Evolutionary conservation across 2,888 invertebrate species (phyloP), one percentile per base, ranked within the genome.

Genomic region (Caenorhabditis virilis): DNA sequence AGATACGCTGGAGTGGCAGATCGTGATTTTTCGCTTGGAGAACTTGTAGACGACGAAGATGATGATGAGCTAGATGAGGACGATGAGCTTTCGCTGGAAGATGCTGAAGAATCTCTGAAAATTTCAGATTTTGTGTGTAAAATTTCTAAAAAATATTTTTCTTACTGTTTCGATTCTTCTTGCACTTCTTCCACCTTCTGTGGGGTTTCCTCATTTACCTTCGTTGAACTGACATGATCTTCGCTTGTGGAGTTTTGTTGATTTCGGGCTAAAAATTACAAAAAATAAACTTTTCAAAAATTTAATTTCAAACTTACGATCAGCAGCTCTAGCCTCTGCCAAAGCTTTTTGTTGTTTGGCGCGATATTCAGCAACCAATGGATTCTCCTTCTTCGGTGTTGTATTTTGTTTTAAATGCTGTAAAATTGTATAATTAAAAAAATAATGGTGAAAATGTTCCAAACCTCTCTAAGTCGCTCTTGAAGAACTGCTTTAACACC

Each of bases 401-500:
- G 5, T 36, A 27, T 25, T 22, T 3, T 22, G 18, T 15, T 1
- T 3, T 26, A 48, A 42, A 39, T 25, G 36, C 46, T 45, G 15
- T 23, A 45, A 30, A 20, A 33, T 33, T 5, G 13, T 22, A 38
- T 16, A 25, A 30, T 9, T 26, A 13, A n/a, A n/a, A 26, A 27
- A 25, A 38, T 9, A 30, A 6, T 9, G 6, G 6, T 30, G 6
- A 30, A 30, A 30, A 9, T 30, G 30, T 9, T 13, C 13, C 6
- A 30, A 11, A 45, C 43, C 16, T 72, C 72, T 57, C 38, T 58
- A 7, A 79, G 66, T 23, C 78, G 55, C 11, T 78, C 78, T 16
- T 63, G 62, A 18, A 79, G 56, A 11, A 66, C 74, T n/a, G 71
- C 74, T 47, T 79, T 79, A 42, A 73, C 72, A 33, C 79, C 79